These are phyloP conservation scores for Laupala kohalensis DNA, from an alignment of 1,140 invertebrate species.

Conservation along the genomic window DNA sequence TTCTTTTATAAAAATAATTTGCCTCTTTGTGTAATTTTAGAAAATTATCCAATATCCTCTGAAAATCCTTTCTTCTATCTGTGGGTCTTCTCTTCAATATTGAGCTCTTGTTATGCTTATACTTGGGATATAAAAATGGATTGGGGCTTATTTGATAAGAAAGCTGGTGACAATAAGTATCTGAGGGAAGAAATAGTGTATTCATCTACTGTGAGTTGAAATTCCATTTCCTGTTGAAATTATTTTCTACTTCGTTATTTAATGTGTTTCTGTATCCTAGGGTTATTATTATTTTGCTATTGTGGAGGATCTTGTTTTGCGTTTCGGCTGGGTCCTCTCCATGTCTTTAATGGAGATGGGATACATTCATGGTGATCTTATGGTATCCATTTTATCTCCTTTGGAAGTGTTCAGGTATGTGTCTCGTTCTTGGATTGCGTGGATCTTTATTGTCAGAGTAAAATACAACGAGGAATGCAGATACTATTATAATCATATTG, in stretches of 20 bases:
- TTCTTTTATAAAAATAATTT: not conserved
- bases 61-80: conserved; percentile 56
- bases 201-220: conserved; percentile 38
- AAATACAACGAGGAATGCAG: too few species aligned
- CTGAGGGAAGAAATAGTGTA: conserved; percentile 53
- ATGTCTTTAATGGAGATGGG: conserved; percentile 76
- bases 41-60: conserved; percentile 26
- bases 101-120: conserved; percentile 64
- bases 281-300: conserved; percentile 96
- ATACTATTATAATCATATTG: too few species aligned
- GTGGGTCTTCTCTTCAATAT: conserved; percentile 51
- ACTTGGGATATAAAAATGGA: conserved; percentile 89
- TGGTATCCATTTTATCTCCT: conserved; percentile 78
- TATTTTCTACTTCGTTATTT: conserved; percentile 14
- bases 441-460: not conserved
- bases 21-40: conserved; percentile 18
- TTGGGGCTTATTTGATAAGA: conserved; percentile 77
- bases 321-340: conserved; percentile 85
- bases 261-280: conserved; percentile 30
- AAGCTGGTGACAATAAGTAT: conserved; percentile 62
- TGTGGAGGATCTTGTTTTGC: conserved; percentile 83
- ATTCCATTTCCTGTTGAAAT: conserved; percentile 11
- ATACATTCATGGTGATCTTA: conserved; percentile 65
- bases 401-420: conserved; percentile 85
- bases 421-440: not conserved